Evolutionary conservation across 2,797 vertebrate species (phyloP), one percentile per base, ranked within the genome.

Genomic region (Cichlasoma orientale): DNA sequence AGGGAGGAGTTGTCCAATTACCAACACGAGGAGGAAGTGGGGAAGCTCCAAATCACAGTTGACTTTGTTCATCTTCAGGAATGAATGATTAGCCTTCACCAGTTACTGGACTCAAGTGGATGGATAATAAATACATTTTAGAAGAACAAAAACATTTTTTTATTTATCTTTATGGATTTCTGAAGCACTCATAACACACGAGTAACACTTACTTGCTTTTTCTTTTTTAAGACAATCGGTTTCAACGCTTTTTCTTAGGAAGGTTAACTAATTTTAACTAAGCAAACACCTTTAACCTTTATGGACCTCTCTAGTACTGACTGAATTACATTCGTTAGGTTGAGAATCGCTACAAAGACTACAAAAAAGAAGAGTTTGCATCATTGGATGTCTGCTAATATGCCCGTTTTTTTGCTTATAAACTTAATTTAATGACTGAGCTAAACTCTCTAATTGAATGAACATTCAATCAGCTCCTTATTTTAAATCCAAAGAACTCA

Each of bases 31-130:
- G 21, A 63, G 58, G 58, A 18, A 41, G 36, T 41, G 33, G 58
- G 58, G 38, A 61, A 38, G 33, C 33, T 61, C 58, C 58, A 61
- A 61, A 61, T 61, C 58, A 61, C 58, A 41, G 58, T 5, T 61
- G 58, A 61, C 58, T 61, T 61, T 61, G 58, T 61, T 61, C 58
- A 41, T 61, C 58, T 41, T 36, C 13, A 61, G n/a, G 33, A 61
- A 61, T 23, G 38, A 61, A 41, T 41, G n/a, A 41, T 61, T 41
- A 61, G 58, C 36, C n/a, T 61, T 33, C 58, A 33, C 41, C 1
- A 8, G n/a, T 61, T 61, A 61, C 58, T 61, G 58, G 58, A 61
- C 33, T 61, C 58, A 61, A 61, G 58, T 61, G 58, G 36, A 61
- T 61, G 58, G n/a, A 61, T 41, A 61, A 41, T n/a, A 61, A n/a